Base-by-base conservation (phyloP, 2,113 vertebrate species). In the Equus quagga region DNA sequence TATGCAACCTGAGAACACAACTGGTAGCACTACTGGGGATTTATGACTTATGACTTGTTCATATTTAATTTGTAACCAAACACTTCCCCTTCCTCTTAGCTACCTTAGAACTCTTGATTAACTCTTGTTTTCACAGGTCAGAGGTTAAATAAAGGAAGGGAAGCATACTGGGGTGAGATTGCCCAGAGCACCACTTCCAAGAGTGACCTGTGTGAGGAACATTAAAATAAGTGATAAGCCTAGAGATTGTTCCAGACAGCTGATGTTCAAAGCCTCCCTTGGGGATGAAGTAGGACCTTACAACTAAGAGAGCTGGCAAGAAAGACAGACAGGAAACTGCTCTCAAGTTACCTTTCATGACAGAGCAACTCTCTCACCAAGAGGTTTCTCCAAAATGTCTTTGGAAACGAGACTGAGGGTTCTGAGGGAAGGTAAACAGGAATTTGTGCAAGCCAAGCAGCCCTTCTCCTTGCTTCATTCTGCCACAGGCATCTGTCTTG, bases 61-160 rank as follows among this genome's bases (percentile, higher is more conserved):
- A 99, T 99, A 99, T 99, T 99, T 99, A 99, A 99, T 99, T 99
- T 99, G 99, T 99, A 99, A 99, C 99, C 99, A 98, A 99, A 99
- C 99, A 99, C 99, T 99, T 99, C 99, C 99, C 99, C 98, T 99
- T 99, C 98, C 99, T 99, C 99, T 99, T 98, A 98, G 98, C 98
- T 98, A 98, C 98, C 98, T 99, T 98, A 99, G 99, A 99, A 99
- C 99, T 99, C 98, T 98, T 99, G 99, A 99, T 99, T 99, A 99
- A 98, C 98, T 99, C 99, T 99, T 99, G 99, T 99, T 99, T 99
- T 99, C 98, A 84, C 97, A 98, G 99, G 99, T 99, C 99, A 99
- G 96, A 99, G 99, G 99, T 99, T 99, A 99, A 99, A 99, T 99
- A 99, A 99, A 99, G 99, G 99, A 99, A 99, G 99, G 99, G 99